Conservation (phyloP, 2,797 vertebrate species). For the Amblyraja radiata region DNA sequence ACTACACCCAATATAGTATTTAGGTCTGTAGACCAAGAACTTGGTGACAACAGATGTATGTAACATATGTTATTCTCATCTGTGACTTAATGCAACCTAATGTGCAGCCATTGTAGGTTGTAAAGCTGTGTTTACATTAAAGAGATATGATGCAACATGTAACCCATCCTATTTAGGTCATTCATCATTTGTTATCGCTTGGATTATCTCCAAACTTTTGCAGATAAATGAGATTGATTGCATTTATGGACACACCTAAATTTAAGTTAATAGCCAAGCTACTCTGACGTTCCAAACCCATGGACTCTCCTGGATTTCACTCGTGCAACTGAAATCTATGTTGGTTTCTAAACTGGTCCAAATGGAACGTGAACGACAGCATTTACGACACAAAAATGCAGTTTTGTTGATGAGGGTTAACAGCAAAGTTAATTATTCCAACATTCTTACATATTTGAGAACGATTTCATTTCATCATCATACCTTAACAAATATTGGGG, state of each 20-base stretch:
- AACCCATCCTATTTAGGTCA: background rate
- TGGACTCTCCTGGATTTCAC: background rate
- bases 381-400: background rate
- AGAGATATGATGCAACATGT: background rate
- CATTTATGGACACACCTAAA: background rate
- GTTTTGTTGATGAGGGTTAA: background rate
- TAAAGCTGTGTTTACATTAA: background rate
- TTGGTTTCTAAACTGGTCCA: background rate
- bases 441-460: background rate
- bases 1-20: too few relatives aligned
- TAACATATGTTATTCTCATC: background rate
- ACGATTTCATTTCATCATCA: background rate
- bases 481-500: background rate
- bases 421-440: background rate
- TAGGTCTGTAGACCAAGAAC: background rate
- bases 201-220: background rate
- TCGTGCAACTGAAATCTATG: background rate
- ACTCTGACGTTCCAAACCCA: background rate
- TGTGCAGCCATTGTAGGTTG: background rate
- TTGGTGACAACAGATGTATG: background rate
- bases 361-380: background rate
- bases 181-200: background rate
- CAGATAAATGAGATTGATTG: background rate
- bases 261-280: background rate
- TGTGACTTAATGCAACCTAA: slow-evolving; percentile 6